Base-by-base conservation (phyloP, 2,888 invertebrate genomes). In the Rhingia campestris region DNA sequence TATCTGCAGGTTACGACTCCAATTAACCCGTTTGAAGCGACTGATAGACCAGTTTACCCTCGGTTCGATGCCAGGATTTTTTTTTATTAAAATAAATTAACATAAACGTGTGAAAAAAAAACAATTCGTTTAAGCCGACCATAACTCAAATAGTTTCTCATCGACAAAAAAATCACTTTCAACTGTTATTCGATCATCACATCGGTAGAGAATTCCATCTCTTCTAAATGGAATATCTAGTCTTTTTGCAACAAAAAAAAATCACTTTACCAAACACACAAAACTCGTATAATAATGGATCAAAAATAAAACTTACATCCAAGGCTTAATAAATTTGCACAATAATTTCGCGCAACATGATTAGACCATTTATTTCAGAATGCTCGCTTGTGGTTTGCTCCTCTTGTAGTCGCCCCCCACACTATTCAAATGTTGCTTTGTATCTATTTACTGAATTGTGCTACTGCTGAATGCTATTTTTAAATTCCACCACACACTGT, bases 261-360 rank as follows among this genome's bases (percentile, higher is more conserved):
- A 51, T 9, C 39, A 10, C 22, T 33, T 3, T 9, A 33, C 1
- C 14, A 54, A 43, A 54, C 47, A 39, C 45, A 33, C 41, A 33
- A 12, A 54, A 30, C 14, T 10, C 32, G 37, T 45, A 47, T n/a
- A 43, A 41, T n/a, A 54, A 41, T n/a, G 10, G 14, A 37, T 45
- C 10, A 54, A 45, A 35, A 73, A 58, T 12, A 49, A 49, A 67
- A 53, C 22, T 35, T 7, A 51, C 64, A 59, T 61, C 49, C 80
- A 80, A 84, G 80, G 80, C 70, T 80, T 75, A 80, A 80, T 70
- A 80, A 72, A 84, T 84, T 84, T 84, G 80, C 80, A 74, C 84
- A 80, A 80, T 64, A 70, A 80, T 80, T 80, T 70, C 70, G 74
- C 84, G 66, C 80, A 84, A 84, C 79, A 70, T 66, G 84, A 80